Percentiles rank a stretch among this genome's conserved stretches.
Evolutionary conservation across 2,113 vertebrate species (phyloP).

Genomic region (Sorex fumeus): DNA sequence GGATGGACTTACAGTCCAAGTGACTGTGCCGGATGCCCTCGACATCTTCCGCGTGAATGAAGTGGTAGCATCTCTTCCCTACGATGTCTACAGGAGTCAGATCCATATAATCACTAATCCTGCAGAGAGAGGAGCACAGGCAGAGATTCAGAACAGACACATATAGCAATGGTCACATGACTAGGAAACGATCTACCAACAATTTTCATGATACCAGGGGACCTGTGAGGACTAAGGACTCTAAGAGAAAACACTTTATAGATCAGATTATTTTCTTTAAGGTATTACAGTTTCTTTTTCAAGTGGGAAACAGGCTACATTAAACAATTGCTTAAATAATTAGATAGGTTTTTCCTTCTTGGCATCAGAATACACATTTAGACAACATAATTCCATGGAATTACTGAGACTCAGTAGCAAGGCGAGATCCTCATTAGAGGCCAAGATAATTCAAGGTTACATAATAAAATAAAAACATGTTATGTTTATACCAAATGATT

Average conservation of each 20-base stretch:
- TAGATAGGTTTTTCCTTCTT: conserved; percentile 72
- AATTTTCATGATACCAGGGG: conserved; percentile 27
- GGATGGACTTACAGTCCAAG: conserved; percentile 96
- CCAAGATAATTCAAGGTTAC: conserved; percentile 89
- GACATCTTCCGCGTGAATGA: conserved; percentile 99
- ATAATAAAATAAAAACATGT: conserved; percentile 89
- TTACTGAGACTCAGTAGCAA: conserved; percentile 84
- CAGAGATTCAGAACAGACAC: conserved; percentile 77
- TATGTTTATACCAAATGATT: conserved; percentile 90
- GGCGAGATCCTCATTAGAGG: conserved; percentile 87
- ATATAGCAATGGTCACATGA: conserved; percentile 55
- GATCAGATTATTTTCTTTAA: conserved; percentile 59
- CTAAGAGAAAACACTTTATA: conserved; percentile 48
- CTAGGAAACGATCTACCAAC: conserved; percentile 54
- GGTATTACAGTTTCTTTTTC: conserved; percentile 55
- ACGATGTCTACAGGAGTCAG: conserved; percentile 97
- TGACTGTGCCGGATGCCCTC: conserved; percentile 98
- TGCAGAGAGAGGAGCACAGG: conserved; percentile 85
- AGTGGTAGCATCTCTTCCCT: conserved; percentile 98
- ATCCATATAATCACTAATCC: conserved; percentile 99
- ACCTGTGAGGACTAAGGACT: not conserved
- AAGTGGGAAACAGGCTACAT: conserved; percentile 73
- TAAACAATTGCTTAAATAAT: conserved; percentile 80
- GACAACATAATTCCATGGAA: conserved; percentile 86
- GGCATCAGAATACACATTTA: conserved; percentile 72